Base-by-base conservation (phyloP, 2,113 vertebrate species). In the Ctenomys sociabilis region DNA sequence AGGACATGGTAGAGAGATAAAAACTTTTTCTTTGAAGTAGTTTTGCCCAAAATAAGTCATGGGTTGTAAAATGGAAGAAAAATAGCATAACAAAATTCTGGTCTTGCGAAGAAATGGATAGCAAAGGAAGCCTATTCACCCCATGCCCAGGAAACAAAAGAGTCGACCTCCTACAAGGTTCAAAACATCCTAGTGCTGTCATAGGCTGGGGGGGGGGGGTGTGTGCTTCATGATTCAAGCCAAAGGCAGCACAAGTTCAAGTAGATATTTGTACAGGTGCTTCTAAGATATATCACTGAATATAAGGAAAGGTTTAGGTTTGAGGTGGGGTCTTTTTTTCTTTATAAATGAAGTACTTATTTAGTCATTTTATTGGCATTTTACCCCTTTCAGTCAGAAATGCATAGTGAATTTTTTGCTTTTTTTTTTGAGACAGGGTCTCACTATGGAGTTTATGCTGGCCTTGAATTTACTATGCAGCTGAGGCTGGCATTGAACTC, bases 281-380 rank as follows among this genome's bases (percentile, higher is more conserved):
- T 54, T 45, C 32, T 85, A 72, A 89, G 59, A 80, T 57, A 81
- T 85, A 91, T 61, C 45, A 85, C 88, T 11, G 73, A 66, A 26
- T 26, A 43, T 77, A 35, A 81, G 21, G n/a, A 68, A 77, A 30
- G 13, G 4, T 75, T 80, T 90, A 52, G 17, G 63, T 57, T 75
- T 43, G 32, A 35, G 49, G 57, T 73, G 12, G 57, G 19, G 85
- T 88, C 40, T 80, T 96, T 95, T 95, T 77, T 91, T 59, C 26
- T 40, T 66, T 73, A 80, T 59, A 28, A 32, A 81, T 5, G 10
- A 88, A 90, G 17, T 77, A 54, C 64, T 16, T 59, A 63, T 57
- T 24, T 64, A 63, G 32, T 85, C 52, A 26, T 86, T 78, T 94
- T 77, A 81, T 37, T 88, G 72, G 24, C 52, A 75, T 40, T 77